Base-by-base conservation (phyloP, 2,888 invertebrate species). In the Meiosimyza decipiens region DNA sequence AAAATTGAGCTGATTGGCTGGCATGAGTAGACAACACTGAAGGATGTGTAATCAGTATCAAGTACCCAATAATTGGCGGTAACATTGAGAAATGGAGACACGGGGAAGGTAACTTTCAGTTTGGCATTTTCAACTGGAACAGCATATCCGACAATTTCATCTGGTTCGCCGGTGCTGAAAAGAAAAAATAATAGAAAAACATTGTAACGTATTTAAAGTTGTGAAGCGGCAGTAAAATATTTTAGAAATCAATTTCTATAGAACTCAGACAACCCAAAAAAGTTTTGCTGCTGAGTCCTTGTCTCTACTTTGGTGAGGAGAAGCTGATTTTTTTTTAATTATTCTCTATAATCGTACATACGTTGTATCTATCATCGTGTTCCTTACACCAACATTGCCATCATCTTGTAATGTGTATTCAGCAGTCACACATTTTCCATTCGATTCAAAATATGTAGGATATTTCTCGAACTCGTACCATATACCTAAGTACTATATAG, bases 391-490 rank as follows among this genome's bases (percentile, higher is more conserved):
- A 12, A 90, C 85, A 40, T 84, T 81, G 0, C 88, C 88, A 69
- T 87, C 89, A 79, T 80, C 87, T 80, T 79, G 87, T 73, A 78
- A 79, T 73, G 82, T 83, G 83, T 92, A 93, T 74, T 89, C 89
- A 0, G 93, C 92, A 0, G 90, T 91, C 64, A 92, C 90, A 82
- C 94, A 94, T 81, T 90, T 91, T n/a, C 92, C 92, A 12, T 90
- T 91, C 16, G 91, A 84, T 83, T 93, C 91, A 83, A 92, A 92
- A 52, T 92, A 79, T 9, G 91, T 90, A 82, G 93, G 92, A 82
- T 93, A 94, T 79, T 91, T 90, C 82, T 92, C 91, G 12, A 89
- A 90, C 84, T 94, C 93, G 81, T 91, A 93, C 93, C 93, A 94
- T 81, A 89, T 90, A 51, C 94, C 93, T 78, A 91, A 80, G 80